Evolutionary conservation across 2,888 invertebrate species (phyloP), one percentile per base, ranked within the genome.

Genomic region (Drosophila fungiperda): DNA sequence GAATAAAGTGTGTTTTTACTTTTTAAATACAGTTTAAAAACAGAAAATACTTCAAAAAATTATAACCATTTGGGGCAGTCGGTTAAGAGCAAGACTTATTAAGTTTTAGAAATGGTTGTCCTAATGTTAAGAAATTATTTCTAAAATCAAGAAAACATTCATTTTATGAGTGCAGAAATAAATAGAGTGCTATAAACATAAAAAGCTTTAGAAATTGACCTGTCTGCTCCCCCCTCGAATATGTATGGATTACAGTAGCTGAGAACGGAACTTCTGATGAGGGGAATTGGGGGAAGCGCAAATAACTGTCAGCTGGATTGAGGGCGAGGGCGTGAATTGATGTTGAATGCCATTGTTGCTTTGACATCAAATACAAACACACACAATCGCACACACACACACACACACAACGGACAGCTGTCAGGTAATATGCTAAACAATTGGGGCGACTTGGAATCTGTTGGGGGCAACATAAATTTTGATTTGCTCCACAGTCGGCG

Each of bases 401-500:
- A 55, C 62, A 66, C 29, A 55, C 8, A 59, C 48, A 68, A 61
- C 73, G 67, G 83, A 78, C 83, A 83, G 84, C 84, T 87, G 89
- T 86, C 83, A 60, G 70, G 64, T 70, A 58, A 23, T 58, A 63
- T 59, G 61, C 59, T 38, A 53, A 76, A 62, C 72, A 71, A 71
- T 62, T 76, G 74, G 54, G 45, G 59, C 23, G 29, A 38, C 40
- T n/a, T 32, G n/a, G 15, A n/a, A 45, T 23, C 20, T 12, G 58
- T 3, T 20, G 57, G 63, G n/a, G 57, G 50, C 62, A 71, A 73
- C 80, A 83, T 83, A 78, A 83, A 86, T 83, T 78, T 67, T 71
- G 75, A 88, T 83, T 80, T 74, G 77, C 35, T 42, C 36, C 11
- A 15, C 23, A 60, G 73, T 54, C 69, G 62, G 58, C 45, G 23